These are phyloP conservation scores for Haliaeetus leucogaster DNA, from an alignment of 2,113 vertebrate genomes.

Conservation along the genomic window DNA sequence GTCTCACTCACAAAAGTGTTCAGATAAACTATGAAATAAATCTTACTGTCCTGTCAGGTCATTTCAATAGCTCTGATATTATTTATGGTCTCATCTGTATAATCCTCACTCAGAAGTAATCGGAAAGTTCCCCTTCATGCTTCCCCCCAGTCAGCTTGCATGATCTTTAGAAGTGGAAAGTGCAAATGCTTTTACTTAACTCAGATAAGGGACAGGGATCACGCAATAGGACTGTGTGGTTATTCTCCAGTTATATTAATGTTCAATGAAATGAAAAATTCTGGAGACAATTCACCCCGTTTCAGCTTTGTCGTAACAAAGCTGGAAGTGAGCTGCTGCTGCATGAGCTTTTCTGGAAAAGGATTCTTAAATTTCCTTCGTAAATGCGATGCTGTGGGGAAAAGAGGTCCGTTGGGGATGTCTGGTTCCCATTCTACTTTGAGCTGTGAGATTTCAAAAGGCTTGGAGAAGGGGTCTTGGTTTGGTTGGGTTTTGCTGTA, in stretches of 20 bases:
- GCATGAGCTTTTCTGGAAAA: not conserved
- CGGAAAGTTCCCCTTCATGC: not conserved
- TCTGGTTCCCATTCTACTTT: not conserved
- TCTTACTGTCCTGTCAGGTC: conserved; percentile 61
- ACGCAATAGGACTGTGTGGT: fast-evolving
- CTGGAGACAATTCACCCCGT: fast-evolving
- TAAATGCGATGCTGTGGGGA: not conserved
- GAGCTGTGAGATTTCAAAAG: not conserved
- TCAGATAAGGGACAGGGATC: not conserved
- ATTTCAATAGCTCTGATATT: conserved; percentile 62
- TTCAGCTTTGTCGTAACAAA: not conserved
- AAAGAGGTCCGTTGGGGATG: not conserved
- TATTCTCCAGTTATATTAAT: not conserved
- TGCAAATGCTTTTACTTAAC: not conserved
- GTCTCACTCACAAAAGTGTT: conserved; percentile 44
- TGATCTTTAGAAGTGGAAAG: conserved; percentile 26
- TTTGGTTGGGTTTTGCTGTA: not conserved
- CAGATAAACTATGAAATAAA: conserved; percentile 72
- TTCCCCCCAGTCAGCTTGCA: not conserved
- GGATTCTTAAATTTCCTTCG: not conserved
- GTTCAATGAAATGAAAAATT: not conserved
- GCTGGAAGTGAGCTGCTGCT: not conserved
- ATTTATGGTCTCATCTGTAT: conserved; percentile 60
- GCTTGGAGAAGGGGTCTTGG: not conserved
- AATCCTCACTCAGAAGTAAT: conserved; percentile 45